Conservation (phyloP, 2,797 vertebrate genomes). For the Oreochromis mossambicus region DNA sequence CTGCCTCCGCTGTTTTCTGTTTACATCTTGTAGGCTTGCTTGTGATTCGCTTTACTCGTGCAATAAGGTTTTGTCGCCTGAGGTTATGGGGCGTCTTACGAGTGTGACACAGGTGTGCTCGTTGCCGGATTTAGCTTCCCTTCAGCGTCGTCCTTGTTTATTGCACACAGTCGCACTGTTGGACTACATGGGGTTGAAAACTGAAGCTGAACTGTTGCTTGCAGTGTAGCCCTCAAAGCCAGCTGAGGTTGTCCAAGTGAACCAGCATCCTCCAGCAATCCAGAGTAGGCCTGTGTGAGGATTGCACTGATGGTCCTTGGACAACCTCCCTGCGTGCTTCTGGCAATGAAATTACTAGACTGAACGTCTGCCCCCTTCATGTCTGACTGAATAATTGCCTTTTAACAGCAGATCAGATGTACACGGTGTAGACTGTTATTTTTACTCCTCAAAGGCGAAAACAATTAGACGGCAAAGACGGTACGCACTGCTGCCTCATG, state of each 20-base stretch:
- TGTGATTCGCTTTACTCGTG: background rate
- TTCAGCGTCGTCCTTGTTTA: conserved; percentile 15
- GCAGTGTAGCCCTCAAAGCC: conserved; percentile 2
- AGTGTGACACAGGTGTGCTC: conserved; percentile 13
- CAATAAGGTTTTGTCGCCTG: conserved; percentile 12
- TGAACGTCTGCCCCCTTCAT: background rate
- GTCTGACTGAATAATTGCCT: conserved; percentile 30
- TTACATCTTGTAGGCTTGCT: background rate
- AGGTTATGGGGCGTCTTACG: background rate
- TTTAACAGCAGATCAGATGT: conserved; percentile 52
- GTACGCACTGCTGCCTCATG: conserved; percentile 44
- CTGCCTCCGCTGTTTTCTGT: background rate
- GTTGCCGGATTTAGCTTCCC: background rate
- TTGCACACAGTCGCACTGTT: conserved; percentile 13
- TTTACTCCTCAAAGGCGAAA: conserved; percentile 42
- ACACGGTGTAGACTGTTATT: conserved; percentile 50
- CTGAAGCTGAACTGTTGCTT: conserved; percentile 6
- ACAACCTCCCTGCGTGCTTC: background rate
- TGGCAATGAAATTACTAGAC: conserved; percentile 8
- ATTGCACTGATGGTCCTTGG: background rate
- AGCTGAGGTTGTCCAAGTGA: background rate
- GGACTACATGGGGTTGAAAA: background rate
- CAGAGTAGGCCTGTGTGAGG: background rate
- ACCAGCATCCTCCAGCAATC: background rate
- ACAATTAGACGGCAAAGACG: conserved; percentile 53